Base-by-base conservation (phyloP, 2,888 invertebrate species). In the Metacarcinus magister region DNA sequence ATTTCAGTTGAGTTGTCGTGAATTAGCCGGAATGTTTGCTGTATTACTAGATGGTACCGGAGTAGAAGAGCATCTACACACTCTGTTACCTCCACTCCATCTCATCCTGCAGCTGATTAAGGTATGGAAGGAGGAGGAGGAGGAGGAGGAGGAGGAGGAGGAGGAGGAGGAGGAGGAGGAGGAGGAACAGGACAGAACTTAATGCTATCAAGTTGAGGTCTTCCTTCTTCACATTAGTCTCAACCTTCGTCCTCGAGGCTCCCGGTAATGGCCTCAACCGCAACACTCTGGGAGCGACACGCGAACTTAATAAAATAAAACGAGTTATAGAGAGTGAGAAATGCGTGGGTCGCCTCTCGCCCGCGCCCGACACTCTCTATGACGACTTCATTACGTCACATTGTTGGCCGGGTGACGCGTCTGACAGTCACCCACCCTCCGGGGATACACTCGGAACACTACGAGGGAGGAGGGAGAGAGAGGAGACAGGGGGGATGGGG, bases 1-100 rank as follows among this genome's bases (percentile, higher is more conserved):
- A 95, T 95, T 96, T 96, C 96, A 96, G 95, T 95, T 94, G 96
- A 96, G 93, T 96, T 96, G 96, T 95, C 93, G 94, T 95, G 96
- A 96, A 96, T 96, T 94, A 94, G 94, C 16, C 89, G 89, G 94
- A 95, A 93, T 96, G 96, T 95, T 95, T 94, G 94, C 67, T 92
- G 93, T 67, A 67, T 67, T 67, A 67, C 67, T 23, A 67, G 67
- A 67, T 67, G 92, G 32, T 48, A 32, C 28, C 82, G 32, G 90
- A 89, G 89, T 46, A 60, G 60, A 82, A 32, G 75, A 92, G 44
- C n/a, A 32, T 44, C 75, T 48, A 10, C 94, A 60, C 60, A 10
- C 39, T 28, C 23, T 28, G 23, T 32, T 67, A 19, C n/a, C 67
- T 43, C 3, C 93, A 39, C 60, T 39, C 60, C 28, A 28, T 16